phyloP scores from a whole-genome alignment of 2,888 invertebrate species.

The Coenonympha glycerion region DNA sequence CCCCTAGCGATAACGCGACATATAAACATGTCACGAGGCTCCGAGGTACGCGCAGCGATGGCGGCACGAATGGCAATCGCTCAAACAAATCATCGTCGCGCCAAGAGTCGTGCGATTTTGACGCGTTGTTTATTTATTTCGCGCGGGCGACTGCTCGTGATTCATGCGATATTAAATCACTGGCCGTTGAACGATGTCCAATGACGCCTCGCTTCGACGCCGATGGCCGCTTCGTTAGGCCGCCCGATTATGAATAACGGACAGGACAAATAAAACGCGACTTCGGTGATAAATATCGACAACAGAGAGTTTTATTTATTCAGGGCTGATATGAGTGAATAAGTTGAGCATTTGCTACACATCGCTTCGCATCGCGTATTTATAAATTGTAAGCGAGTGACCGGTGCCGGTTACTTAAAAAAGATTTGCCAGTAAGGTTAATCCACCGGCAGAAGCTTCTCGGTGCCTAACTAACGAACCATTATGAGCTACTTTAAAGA shows the following conservation, averaged over 20 bases:
- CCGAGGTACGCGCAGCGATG: neutral
- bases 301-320: neutral
- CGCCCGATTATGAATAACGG: slow-evolving; percentile 9
- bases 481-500: no score
- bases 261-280: slow-evolving; percentile 5
- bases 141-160: slow-evolving; percentile 18
- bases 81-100: slow-evolving; percentile 31
- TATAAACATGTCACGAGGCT: slow-evolving; percentile 1
- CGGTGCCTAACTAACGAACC: no score
- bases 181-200: slow-evolving; percentile 18
- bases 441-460: no score
- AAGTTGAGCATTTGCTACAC: no score
- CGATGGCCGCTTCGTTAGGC: slow-evolving; percentile 18
- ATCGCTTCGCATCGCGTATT: no score
- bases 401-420: no score
- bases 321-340: neutral
- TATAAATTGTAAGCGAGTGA: no score
- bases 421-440: no score
- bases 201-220: slow-evolving; percentile 15
- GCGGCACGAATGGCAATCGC: slow-evolving; percentile 5
- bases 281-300: neutral
- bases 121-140: slow-evolving; percentile 25
- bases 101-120: slow-evolving; percentile 24
- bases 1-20: neutral
- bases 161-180: slow-evolving; percentile 22